Evolutionary conservation across 2,888 invertebrate genomes (phyloP), one percentile per base, ranked within the genome.

Genomic region (Habroteleia sp.): DNA sequence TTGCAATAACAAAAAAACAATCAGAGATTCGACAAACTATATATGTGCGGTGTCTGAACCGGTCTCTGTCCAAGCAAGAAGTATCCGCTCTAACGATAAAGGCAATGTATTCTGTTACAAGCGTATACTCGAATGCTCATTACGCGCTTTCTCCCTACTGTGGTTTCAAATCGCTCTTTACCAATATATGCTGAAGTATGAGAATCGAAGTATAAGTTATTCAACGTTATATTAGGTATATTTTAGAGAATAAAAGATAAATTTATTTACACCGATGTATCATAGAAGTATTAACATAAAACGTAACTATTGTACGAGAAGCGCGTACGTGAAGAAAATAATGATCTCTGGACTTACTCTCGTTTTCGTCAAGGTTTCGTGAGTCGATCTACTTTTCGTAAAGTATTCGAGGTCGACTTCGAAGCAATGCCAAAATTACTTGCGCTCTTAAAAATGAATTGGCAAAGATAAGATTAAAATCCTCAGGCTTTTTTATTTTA

Each of bases 111-210:
- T 63, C 41, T 33, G 50, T 35, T 46, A 35, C 72, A 23, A 37
- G 23, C 52, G 46, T 35, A 41, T 31, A 44, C n/a, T 11, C 50
- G 44, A 44, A 42, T 46, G 39, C 60, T 69, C 62, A 65, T 71
- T 42, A 52, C 54, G 27, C 60, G 56, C 75, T 69, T 50, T 69
- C 60, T 58, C 27, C 56, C 42, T 20, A 16, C 78, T 54, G 75
- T 76, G 79, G 78, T 65, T 82, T 79, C 79, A 79, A 81, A 80
- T 82, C 81, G 81, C 77, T n/a, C n/a, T 74, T 78, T 75, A 56
- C 63, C 42, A 35, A 41, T 39, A 27, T n/a, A 44, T 17, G 5
- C 33, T 8, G 11, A 14, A 41, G 17, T 29, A 41, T 29, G 8
- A 20, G 27, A 25, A 13, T 4, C 13, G 17, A 33, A 54, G 20